Conservation (phyloP, 1,140 invertebrate species). For the Zaprionus kolodkinae region DNA sequence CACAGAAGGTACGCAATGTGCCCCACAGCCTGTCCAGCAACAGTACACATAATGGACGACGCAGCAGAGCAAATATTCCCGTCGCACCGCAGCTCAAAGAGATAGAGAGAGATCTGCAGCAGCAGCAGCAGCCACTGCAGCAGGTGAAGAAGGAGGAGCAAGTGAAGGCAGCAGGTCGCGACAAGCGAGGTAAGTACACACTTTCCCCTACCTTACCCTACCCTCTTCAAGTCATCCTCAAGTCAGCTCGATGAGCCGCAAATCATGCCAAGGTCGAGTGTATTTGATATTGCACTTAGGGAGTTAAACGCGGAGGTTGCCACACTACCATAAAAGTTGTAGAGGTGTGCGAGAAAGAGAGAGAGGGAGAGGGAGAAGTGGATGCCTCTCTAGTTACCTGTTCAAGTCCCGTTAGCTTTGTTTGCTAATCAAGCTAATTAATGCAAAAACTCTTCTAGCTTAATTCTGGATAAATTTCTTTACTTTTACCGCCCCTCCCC, state of each 20-base stretch:
- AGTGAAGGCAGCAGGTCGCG: constrained; percentile 35
- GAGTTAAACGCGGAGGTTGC: constrained; percentile 10
- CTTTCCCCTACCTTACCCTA: constrained; percentile 11
- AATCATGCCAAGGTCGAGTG: constrained; percentile 71
- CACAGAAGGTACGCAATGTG: constrained; percentile 31
- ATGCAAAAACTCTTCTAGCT: constrained; percentile 12
- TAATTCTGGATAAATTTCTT: constrained; percentile 10
- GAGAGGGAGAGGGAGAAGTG: not conserved
- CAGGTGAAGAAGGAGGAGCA: not conserved
- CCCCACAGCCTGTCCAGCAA: constrained; percentile 34
- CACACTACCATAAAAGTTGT: constrained; percentile 10
- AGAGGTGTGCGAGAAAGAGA: constrained; percentile 20
- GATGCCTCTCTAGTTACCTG: not conserved
- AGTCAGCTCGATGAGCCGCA: constrained; percentile 6
- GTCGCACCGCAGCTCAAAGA: constrained; percentile 14
- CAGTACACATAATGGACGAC: constrained; percentile 22
- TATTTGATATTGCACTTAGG: constrained; percentile 73
- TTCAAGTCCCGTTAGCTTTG: not conserved
- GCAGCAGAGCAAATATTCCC: constrained; percentile 41
- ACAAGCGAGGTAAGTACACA: constrained; percentile 72
- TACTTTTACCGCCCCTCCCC: no score
- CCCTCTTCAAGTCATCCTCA: no score
- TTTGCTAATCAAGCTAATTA: constrained; percentile 7
- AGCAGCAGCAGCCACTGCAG: not conserved
- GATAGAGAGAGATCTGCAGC: not conserved